Percentiles rank a stretch among this genome's conserved stretches.
phyloP scores from a whole-genome alignment of 2,797 vertebrate species.

The Mastacembelus armatus region DNA sequence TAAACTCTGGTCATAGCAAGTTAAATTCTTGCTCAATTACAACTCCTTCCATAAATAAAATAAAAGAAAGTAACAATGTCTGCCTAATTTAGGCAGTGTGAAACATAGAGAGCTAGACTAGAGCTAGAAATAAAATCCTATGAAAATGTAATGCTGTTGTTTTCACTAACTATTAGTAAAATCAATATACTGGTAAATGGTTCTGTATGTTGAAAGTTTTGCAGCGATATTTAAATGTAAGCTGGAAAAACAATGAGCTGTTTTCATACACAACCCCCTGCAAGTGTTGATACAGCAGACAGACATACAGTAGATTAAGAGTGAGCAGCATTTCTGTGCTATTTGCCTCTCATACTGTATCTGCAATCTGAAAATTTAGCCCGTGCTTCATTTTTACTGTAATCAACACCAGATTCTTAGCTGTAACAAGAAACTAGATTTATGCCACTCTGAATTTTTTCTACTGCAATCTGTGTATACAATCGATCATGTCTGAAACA shows the following conservation, averaged over 20 bases:
- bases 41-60: constrained; percentile 18
- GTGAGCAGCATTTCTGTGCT: constrained; percentile 38
- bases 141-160: too few species aligned
- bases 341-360: constrained; percentile 61
- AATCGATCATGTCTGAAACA: constrained; percentile 37
- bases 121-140: too few species aligned
- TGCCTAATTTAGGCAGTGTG: constrained; percentile 33
- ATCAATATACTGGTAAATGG: not conserved
- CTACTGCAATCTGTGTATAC: constrained; percentile 36
- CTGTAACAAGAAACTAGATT: constrained; percentile 65
- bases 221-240: constrained; percentile 5
- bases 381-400: constrained; percentile 64
- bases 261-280: constrained; percentile 41
- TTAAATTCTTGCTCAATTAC: constrained; percentile 21
- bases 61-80: constrained; percentile 23
- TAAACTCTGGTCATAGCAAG: constrained; percentile 25
- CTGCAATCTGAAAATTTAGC: constrained; percentile 76
- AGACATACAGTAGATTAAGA: constrained; percentile 17
- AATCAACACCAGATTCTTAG: constrained; percentile 75
- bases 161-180: constrained; percentile 11
- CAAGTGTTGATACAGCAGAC: constrained; percentile 33
- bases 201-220: constrained; percentile 20
- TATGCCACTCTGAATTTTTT: constrained; percentile 44
- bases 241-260: constrained; percentile 18
- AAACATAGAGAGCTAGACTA: constrained; percentile 8